phyloP scores from a whole-genome alignment of 2,797 vertebrate species.

The Passerculus sandwichensis region DNA sequence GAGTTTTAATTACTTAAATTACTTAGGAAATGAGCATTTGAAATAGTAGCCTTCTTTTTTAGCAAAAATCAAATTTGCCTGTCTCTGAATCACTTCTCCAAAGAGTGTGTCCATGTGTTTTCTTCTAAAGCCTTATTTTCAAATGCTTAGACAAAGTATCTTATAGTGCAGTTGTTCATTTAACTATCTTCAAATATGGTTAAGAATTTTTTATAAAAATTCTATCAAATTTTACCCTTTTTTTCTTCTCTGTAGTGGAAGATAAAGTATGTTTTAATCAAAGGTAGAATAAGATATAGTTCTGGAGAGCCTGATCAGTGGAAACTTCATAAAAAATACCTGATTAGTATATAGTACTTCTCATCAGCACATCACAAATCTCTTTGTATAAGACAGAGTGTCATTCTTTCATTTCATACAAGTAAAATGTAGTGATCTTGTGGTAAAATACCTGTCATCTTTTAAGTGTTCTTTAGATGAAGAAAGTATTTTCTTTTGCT shows the following conservation, averaged over 20 bases:
- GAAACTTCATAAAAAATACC: background rate
- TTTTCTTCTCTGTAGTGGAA: background rate
- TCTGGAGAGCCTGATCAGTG: background rate
- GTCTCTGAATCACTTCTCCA: background rate
- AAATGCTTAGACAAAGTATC: background rate
- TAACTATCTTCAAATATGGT: background rate
- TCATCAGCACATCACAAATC: background rate
- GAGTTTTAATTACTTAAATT: slow-evolving; percentile 9
- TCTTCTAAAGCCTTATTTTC: background rate
- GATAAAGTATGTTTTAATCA: background rate
- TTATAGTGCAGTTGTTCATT: background rate
- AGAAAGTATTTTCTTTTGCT: background rate
- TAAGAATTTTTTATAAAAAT: background rate
- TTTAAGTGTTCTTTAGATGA: background rate
- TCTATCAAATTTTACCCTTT: background rate
- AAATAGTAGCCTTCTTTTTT: background rate
- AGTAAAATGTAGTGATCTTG: background rate
- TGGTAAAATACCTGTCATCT: background rate
- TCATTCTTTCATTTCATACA: background rate
- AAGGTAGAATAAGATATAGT: background rate
- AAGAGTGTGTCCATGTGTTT: background rate
- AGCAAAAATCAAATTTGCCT: background rate
- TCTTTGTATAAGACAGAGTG: background rate
- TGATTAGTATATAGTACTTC: background rate
- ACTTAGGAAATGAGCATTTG: background rate